Base-by-base conservation (phyloP, 1,140 invertebrate species). In the Drosophila athabasca region DNA sequence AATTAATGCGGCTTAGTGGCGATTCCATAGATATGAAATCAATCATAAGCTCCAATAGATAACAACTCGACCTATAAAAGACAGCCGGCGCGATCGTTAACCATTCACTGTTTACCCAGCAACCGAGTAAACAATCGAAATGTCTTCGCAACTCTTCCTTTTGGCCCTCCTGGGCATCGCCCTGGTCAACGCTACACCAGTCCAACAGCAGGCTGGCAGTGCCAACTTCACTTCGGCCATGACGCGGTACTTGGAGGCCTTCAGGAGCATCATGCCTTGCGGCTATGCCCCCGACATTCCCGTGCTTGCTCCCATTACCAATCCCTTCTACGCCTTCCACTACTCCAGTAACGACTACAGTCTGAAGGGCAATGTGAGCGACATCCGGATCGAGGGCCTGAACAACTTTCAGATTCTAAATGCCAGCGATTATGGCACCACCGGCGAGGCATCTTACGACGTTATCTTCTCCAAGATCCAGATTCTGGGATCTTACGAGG, bases 251-350 rank as follows among this genome's bases (percentile, higher is more conserved):
- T 13, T 75, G 6, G 3, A 61, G 9, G 79, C 84, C 24, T 83
- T 82, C 24, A 70, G 72, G 57, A 64, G 49, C 5, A 81, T 88
- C 15, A 70, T 81, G 50, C 84, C 85, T 6, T 89, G 85, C 17
- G 80, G 85, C 39, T 89, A 62, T 51, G 17, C 35, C 11, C 11
- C 70, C 2, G 45, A 73, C 1, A 53, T 90, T 6, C 84, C 85
- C 0, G 53, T 62, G 3, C 6, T 90, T 59, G 80, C 80, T 0
- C 84, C 82, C 0, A 7, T 71, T 7, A 58, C 41, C 8, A 41
- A 9, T 3, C 57, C 70, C 15, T 76, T 72, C 24, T 41, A 62
- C 26, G 29, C 39, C 46, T 79, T 69, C 35, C 9, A 72, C 17
- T 31, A 31, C 62, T 19, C n/a, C n/a, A 44, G 11, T 31, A 55